These are phyloP conservation scores for Tethya wilhelma DNA, from an alignment of 37 sponge, comb jelly and placozoan species.

Conservation along the genomic window DNA sequence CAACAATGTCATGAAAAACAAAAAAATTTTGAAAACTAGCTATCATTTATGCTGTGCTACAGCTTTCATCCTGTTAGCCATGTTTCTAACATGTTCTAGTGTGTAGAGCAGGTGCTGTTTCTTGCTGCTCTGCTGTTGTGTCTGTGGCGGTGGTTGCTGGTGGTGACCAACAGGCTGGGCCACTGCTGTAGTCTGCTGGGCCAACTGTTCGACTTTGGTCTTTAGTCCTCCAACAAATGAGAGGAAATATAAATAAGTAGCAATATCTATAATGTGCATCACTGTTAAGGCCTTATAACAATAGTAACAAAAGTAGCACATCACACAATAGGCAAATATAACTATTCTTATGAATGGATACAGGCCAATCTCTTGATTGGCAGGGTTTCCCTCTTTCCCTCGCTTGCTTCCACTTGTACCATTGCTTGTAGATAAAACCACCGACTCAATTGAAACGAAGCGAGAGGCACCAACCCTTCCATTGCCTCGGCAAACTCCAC, in stretches of 20 bases:
- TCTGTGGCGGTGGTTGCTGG: not conserved
- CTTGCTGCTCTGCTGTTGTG: not conserved
- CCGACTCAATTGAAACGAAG: slow-evolving; percentile 35
- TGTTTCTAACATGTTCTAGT: slow-evolving; percentile 10
- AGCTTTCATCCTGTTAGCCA: slow-evolving; percentile 12
- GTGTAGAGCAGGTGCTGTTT: slow-evolving; percentile 5
- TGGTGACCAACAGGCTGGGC: not conserved
- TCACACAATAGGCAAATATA: not conserved
- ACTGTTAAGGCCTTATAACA: not conserved
- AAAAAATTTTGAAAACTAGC: not conserved
- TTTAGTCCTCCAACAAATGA: not conserved
- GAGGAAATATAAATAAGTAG: slow-evolving; percentile 17
- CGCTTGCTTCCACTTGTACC: slow-evolving; percentile 6
- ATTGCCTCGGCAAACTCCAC: slow-evolving; percentile 72
- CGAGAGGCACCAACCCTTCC: slow-evolving; percentile 36
- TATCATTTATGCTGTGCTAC: not conserved
- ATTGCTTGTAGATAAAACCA: slow-evolving; percentile 53
- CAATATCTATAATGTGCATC: slow-evolving; percentile 46
- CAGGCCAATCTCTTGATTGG: slow-evolving; percentile 46
- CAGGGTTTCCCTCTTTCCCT: not conserved
- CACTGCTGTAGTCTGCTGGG: not conserved
- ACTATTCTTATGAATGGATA: slow-evolving; percentile 46
- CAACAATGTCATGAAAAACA: not conserved
- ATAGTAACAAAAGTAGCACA: not conserved
- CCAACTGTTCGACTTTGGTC: slow-evolving; percentile 5